Evolutionary conservation across 2,888 invertebrate genomes (phyloP).

Genomic region (Macrosiphum euphorbiae): DNA sequence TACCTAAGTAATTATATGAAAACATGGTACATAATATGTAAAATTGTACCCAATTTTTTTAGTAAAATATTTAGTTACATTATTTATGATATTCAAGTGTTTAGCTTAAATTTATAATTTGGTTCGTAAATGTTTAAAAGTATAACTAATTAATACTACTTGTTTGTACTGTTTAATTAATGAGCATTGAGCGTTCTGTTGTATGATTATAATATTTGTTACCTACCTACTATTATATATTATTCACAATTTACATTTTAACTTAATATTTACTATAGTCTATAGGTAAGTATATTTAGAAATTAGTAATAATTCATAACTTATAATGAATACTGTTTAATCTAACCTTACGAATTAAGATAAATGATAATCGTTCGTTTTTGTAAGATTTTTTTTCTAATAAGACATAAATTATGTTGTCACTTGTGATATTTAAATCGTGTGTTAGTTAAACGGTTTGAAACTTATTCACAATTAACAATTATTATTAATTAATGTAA

Average conservation of each 20-base stretch:
- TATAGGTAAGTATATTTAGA: background rate
- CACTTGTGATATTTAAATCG: background rate
- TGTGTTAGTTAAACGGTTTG: background rate
- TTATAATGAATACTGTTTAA: background rate
- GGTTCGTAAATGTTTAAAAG: background rate
- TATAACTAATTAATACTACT: background rate
- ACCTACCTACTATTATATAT: background rate
- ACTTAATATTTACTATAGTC: background rate
- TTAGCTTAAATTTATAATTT: background rate
- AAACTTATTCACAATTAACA: background rate
- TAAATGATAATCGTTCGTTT: background rate
- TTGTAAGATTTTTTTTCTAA: background rate
- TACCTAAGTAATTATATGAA: background rate
- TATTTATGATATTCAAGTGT: background rate
- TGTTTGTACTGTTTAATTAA: background rate
- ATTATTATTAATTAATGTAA: background rate
- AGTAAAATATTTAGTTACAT: background rate
- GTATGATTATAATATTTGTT: background rate
- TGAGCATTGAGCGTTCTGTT: background rate
- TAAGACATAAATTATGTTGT: background rate
- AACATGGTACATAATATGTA: background rate
- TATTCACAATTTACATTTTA: background rate
- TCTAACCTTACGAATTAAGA: background rate
- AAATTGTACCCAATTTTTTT: background rate
- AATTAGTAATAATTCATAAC: background rate